phyloP scores from a whole-genome alignment of 2,113 vertebrate species.

The Macaca nemestrina region DNA sequence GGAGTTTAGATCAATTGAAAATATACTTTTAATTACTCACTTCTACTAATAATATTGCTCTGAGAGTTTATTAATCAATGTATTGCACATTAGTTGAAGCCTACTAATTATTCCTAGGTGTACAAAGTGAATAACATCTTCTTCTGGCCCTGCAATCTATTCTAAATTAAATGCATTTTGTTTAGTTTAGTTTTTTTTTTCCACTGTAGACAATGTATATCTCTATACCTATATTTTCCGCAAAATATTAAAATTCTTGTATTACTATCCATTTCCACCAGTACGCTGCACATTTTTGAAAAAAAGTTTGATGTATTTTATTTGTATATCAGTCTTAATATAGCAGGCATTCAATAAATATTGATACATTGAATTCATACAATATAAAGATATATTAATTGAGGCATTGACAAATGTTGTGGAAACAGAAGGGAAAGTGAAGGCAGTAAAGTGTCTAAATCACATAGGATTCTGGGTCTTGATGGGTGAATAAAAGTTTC shows the following conservation, averaged over 20 bases:
- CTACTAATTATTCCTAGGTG: neutral
- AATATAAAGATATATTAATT: neutral
- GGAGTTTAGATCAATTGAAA: neutral
- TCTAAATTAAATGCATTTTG: neutral
- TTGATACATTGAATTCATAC: neutral
- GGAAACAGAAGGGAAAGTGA: neutral
- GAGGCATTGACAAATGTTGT: neutral
- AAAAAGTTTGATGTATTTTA: neutral
- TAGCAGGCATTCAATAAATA: neutral
- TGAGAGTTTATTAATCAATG: neutral
- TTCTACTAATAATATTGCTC: neutral
- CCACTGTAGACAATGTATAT: neutral
- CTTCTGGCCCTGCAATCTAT: neutral
- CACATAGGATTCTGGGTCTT: neutral
- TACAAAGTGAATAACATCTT: neutral
- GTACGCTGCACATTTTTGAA: neutral
- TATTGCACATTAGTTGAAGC: neutral
- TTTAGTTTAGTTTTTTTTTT: neutral
- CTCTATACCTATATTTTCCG: neutral
- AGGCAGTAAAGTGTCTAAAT: neutral
- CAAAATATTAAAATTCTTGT: conserved; percentile 25
- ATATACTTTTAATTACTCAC: conserved; percentile 1
- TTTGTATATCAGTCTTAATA: neutral
- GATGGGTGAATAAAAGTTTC: neutral
- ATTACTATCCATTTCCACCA: conserved; percentile 1